Evolutionary conservation across 2,888 invertebrate genomes (phyloP).

Genomic region (Sinotaia quadrata): DNA sequence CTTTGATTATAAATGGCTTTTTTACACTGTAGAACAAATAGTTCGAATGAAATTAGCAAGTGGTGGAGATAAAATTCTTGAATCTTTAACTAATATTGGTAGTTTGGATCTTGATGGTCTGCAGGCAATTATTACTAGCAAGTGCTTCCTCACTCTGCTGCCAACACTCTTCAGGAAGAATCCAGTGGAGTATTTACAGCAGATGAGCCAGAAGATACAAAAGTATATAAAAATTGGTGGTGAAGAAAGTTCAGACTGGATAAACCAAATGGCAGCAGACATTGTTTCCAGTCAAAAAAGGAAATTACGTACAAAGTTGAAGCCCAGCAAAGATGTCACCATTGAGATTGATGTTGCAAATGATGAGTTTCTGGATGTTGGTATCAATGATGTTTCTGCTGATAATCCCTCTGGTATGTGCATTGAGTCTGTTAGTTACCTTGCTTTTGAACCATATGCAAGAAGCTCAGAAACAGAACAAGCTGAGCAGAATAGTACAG

Average conservation of each 20-base stretch:
- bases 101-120: constrained; percentile 2
- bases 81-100: background rate
- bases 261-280: constrained; percentile 15
- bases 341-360: constrained; percentile 27
- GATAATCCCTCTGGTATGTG: background rate
- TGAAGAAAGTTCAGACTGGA: constrained; percentile 13
- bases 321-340: constrained; percentile 17
- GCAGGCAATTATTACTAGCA: constrained; percentile 3
- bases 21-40: background rate
- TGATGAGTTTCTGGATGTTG: constrained; percentile 15
- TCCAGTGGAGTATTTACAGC: constrained; percentile 6
- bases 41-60: too few species aligned
- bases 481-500: background rate
- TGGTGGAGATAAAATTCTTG: background rate
- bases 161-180: constrained; percentile 4
- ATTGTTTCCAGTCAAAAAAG: constrained; percentile 10
- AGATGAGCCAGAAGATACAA: constrained; percentile 15
- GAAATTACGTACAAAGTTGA: background rate
- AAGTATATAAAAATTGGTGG: constrained; percentile 6
- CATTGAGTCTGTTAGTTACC: background rate
- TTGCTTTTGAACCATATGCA: background rate
- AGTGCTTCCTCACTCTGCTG: background rate
- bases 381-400: background rate
- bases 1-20: background rate
- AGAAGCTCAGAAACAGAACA: background rate